Percentiles rank a stretch among this genome's conserved stretches.
Conservation (phyloP, 2,113 vertebrate species). For the Barbus barbus region DNA sequence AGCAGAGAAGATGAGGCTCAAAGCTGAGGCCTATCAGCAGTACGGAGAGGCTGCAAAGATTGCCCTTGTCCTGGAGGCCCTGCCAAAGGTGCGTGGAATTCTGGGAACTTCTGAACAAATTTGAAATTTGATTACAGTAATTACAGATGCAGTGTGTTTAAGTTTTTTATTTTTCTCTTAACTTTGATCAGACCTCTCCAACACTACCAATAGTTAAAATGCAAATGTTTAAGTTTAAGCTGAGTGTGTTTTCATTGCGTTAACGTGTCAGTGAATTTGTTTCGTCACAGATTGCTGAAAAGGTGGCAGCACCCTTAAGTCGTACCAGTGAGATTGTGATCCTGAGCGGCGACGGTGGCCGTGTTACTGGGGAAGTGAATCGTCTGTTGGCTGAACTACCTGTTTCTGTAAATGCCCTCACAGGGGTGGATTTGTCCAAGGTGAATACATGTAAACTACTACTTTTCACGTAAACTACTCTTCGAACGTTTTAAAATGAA, state of each 20-base stretch:
- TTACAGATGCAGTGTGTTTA: not conserved
- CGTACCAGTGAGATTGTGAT: conserved; percentile 91
- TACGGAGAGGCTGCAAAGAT: conserved; percentile 92
- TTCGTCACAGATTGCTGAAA: conserved; percentile 82
- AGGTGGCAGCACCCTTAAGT: conserved; percentile 88
- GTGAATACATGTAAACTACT: conserved; percentile 63
- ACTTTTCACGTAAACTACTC: not conserved
- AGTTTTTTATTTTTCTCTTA: no score
- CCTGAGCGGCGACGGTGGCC: conserved; percentile 85
- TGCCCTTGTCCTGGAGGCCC: conserved; percentile 88
- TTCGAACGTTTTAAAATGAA: not conserved
- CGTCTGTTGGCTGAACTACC: conserved; percentile 92
- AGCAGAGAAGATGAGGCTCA: conserved; percentile 93
- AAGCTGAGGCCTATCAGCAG: conserved; percentile 89
- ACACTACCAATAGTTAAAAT: not conserved
- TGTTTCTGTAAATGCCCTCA: conserved; percentile 88
- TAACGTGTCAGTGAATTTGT: no score
- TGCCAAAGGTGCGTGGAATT: conserved; percentile 83
- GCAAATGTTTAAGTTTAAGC: not conserved
- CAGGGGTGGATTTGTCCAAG: conserved; percentile 93
- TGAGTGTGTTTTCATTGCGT: not conserved
- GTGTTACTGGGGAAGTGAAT: conserved; percentile 81
- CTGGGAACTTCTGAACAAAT: not conserved
- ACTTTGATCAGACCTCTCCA: not conserved
- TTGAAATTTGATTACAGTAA: not conserved